Base-by-base conservation (phyloP, 2,888 invertebrate species). In the Galerucella pusilla region DNA sequence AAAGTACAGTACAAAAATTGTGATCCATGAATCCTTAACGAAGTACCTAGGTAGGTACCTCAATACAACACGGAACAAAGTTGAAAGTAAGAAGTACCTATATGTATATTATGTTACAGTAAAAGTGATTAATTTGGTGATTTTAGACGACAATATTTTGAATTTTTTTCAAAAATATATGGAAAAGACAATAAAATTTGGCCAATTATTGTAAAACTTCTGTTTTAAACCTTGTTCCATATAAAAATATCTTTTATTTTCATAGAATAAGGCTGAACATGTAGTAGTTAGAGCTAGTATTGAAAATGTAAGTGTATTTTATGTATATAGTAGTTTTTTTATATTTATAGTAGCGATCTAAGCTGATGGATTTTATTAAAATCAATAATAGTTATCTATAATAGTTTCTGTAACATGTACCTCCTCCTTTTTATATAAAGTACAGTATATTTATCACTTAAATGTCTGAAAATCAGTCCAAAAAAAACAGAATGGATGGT, bases 261-360 rank as follows among this genome's bases (percentile, higher is more conserved):
- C 11, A 2, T 54, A 54, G 54, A 54, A 54, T 54, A 54, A 54
- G 54, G 54, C 54, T 54, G 46, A 54, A n/a, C 54, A n/a, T 7
- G 16, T 54, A 54, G n/a, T n/a, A 14, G 54, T 16, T n/a, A n/a
- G 7, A 16, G 6, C 7, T 54, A 54, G 14, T 54, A 54, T 54
- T 49, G 11, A 49, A 49, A 54, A n/a, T 54, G 52, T 65, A 7
- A 46, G n/a, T 54, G 54, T 54, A 54, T 54, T 54, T 11, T 54
- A 54, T 54, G 14, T 54, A n/a, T 54, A 54, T 54, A 54, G 54
- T 54, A 54, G 46, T 49, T 49, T 54, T n/a, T 54, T 54, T 54
- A 5, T 54, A 54, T 54, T 16, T 54, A 12, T 49, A 49, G 46
- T 12, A 49, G 46, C 46, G 2, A 14, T 12, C 12, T 49, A 49